Conservation (phyloP, 1,140 invertebrate genomes). For the Bicyclus anynana region DNA sequence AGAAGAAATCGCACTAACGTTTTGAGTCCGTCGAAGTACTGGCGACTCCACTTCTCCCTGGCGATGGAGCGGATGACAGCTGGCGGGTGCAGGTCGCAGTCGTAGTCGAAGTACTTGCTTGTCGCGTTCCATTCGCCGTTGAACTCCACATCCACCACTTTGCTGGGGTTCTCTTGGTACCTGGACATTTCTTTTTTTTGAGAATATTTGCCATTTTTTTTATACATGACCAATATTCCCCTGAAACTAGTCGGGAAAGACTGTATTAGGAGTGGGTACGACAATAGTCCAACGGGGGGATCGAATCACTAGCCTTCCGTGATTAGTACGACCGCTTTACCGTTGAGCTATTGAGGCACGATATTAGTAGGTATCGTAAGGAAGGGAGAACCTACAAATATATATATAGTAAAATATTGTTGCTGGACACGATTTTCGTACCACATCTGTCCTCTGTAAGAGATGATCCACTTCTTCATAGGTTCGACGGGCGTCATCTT, state of each 20-base stretch:
- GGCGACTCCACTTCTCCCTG: slow-evolving; percentile 80
- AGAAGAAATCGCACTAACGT: slow-evolving; percentile 61
- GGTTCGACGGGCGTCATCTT: slow-evolving; percentile 79
- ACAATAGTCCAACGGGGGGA: no score
- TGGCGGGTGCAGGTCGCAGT: slow-evolving; percentile 79
- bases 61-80: slow-evolving; percentile 81
- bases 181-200: no score
- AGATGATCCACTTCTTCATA: slow-evolving; percentile 82
- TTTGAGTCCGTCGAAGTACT: slow-evolving; percentile 82
- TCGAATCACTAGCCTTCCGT: no score
- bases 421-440: slow-evolving; percentile 37
- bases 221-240: no score
- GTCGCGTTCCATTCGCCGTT: slow-evolving; percentile 75
- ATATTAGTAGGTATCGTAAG: no score
- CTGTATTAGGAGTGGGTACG: no score
- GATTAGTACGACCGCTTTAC: no score
- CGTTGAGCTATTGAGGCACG: no score
- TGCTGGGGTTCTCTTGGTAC: slow-evolving; percentile 62
- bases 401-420: background rate
- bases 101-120: slow-evolving; percentile 81
- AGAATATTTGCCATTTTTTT: no score
- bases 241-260: no score
- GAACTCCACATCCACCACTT: slow-evolving; percentile 73
- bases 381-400: background rate
- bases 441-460: slow-evolving; percentile 82